Conservation (phyloP, 1,140 invertebrate species). For the Zaprionus taronus region DNA sequence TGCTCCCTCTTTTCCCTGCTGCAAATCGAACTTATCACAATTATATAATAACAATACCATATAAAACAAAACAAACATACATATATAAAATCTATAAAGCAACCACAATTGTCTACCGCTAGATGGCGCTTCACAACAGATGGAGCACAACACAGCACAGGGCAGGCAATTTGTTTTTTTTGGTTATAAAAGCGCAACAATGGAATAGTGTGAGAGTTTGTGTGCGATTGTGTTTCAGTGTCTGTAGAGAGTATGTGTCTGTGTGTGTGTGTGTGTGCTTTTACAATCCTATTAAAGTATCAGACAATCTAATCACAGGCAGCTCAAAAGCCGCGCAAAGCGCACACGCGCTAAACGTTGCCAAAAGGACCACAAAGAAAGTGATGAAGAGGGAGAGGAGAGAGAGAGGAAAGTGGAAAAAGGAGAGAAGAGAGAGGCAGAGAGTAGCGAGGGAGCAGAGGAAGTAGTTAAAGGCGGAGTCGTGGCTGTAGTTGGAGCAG, state of each 20-base stretch:
- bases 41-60: neutral
- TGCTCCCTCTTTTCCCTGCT: too few species aligned
- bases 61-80: neutral
- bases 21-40: too few species aligned
- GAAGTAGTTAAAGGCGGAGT: neutral
- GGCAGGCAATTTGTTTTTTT: conserved; percentile 15
- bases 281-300: conserved; percentile 82
- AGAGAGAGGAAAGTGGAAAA: neutral
- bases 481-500: neutral
- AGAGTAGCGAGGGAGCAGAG: neutral
- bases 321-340: conserved; percentile 74
- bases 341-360: conserved; percentile 75
- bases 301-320: conserved; percentile 79
- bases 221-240: neutral
- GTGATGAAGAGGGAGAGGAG: conserved; percentile 13
- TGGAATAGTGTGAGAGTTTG: conserved; percentile 5
- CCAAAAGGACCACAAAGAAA: conserved; percentile 59
- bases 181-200: conserved; percentile 34
- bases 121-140: conserved; percentile 16
- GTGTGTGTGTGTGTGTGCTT: conserved; percentile 50
- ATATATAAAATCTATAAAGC: neutral
- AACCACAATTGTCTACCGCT: neutral
- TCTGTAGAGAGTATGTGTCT: conserved; percentile 5
- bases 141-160: neutral
- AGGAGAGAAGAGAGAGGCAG: neutral